Evolutionary conservation across 1,140 invertebrate species (phyloP), one percentile per base, ranked within the genome.

Genomic region (Heterodera carotae): DNA sequence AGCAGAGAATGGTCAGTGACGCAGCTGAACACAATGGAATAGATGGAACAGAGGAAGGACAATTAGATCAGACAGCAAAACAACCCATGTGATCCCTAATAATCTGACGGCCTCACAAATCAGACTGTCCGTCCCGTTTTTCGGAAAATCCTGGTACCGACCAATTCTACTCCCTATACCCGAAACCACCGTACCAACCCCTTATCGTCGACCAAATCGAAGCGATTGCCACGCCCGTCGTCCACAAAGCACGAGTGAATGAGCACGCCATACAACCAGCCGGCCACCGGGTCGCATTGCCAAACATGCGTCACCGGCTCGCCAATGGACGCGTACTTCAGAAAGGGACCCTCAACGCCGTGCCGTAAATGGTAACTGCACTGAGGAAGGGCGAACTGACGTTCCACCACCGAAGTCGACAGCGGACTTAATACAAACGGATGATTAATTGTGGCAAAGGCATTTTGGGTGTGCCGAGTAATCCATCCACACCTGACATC

Each of bases 171-270:
- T 7, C 39, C 39, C 39, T n/a, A n/a, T n/a, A n/a, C n/a, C n/a
- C n/a, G n/a, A n/a, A n/a, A 33, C 80, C n/a, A 22, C n/a, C 48
- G 27, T 79, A 77, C 29, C 34, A 60, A 85, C 80, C 86, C 85
- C 67, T 77, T 43, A 56, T 87, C 85, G 75, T 87, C 82, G 22
- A 87, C 76, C 64, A 88, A 67, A 34, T 88, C 84, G 69, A 87
- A 88, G 18, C 81, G 78, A 43, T 87, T 87, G 69, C 85, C 85
- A 43, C 77, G 78, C 10, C 85, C 85, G 73, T 88, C 86, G 71
- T 87, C 85, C 29, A 87, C 85, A 78, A 76, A 87, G 69, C 85
- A 87, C 39, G 77, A 80, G 67, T 87, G 85, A 76, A 87, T 85
- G 2, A 87, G 70, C 22, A 87, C 72, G 12, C 86, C 85, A 68